These are phyloP conservation scores for Halichoeres trimaculatus DNA, from an alignment of 2,113 vertebrate genomes.

Conservation along the genomic window DNA sequence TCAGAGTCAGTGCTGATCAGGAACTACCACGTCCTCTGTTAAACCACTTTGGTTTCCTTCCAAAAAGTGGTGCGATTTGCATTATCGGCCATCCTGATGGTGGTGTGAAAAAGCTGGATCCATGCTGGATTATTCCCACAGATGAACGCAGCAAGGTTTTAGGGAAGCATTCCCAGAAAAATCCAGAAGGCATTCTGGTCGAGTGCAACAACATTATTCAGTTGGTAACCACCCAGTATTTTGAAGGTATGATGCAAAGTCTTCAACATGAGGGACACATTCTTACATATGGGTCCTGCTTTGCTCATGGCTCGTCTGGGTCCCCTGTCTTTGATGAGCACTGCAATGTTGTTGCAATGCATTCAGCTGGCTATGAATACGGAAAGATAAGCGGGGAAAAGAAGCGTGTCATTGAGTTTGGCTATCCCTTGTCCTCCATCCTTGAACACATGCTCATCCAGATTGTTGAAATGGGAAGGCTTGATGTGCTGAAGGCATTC, in stretches of 20 bases:
- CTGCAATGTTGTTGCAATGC: conserved; percentile 51
- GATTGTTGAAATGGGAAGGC: not conserved
- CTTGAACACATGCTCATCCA: conserved; percentile 20
- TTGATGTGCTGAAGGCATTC: conserved; percentile 33
- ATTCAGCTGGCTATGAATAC: conserved; percentile 15
- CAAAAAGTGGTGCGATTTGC: conserved; percentile 42
- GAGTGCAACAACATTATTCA: rapidly evolving
- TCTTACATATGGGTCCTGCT: conserved; percentile 28
- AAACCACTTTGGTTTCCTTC: not conserved
- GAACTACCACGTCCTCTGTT: conserved; percentile 9
- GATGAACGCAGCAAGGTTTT: not conserved
- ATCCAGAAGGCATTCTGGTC: rapidly evolving
- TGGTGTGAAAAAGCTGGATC: conserved; percentile 59
- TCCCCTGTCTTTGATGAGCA: conserved; percentile 56
- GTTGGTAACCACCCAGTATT: rapidly evolving
- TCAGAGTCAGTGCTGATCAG: conserved; percentile 4
- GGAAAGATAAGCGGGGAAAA: rapidly evolving
- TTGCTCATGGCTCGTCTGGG: conserved; percentile 43
- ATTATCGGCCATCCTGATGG: conserved; percentile 69
- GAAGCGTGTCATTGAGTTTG: conserved; percentile 28
- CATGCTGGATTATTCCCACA: conserved; percentile 50
- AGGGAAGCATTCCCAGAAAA: not conserved
- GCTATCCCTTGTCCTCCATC: conserved; percentile 1
- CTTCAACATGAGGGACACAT: rapidly evolving
- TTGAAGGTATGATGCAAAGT: rapidly evolving